Base-by-base conservation (phyloP, 2,113 vertebrate genomes). In the Cariama cristata region DNA sequence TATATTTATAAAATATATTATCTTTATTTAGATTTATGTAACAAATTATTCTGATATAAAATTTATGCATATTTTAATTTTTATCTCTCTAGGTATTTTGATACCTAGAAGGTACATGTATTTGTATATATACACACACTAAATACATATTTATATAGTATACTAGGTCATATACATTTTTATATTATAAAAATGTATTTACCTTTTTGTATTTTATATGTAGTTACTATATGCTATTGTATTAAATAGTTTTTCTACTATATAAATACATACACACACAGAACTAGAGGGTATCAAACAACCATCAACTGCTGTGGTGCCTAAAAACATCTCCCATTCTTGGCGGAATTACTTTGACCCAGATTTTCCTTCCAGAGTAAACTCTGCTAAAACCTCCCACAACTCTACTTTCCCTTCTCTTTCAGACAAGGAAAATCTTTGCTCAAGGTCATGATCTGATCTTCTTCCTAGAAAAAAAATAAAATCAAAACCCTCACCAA, bases 11-110 rank as follows among this genome's bases (percentile, higher is more conserved):
- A 19, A 67, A 28, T 24, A 49, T 18, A 26, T 10, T 60, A 4
- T 68, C 12, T 28, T 35, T 13, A 5, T 42, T 75, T 50, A n/a
- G 11, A 64, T 14, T 52, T 24, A 62, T 9, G 2, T 32, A 79
- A 28, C 30, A 58, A 83, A 40, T 67, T 38, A 35, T 32, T 44
- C 15, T 22, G 1, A 30, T 53, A 18, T 16, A 8, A 27, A 49
- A 60, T 5, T 9, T 33, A 44, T 2, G 5, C 0, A 0, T 49
- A 26, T 53, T 69, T 88, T 21, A 11, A 49, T 35, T 53, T 67
- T 42, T 44, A 17, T 19, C 12, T 42, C 15, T 56, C 32, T 11
- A 27, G 12, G 10, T 20, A 80, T 59, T 68, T 59, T 35, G 3
- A 68, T 59, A 72, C 4, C n/a, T 68, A 38, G 22, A 27, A 67